Base-by-base conservation (phyloP, 2,113 vertebrate species). In the Romanogobio albipinnatus region DNA sequence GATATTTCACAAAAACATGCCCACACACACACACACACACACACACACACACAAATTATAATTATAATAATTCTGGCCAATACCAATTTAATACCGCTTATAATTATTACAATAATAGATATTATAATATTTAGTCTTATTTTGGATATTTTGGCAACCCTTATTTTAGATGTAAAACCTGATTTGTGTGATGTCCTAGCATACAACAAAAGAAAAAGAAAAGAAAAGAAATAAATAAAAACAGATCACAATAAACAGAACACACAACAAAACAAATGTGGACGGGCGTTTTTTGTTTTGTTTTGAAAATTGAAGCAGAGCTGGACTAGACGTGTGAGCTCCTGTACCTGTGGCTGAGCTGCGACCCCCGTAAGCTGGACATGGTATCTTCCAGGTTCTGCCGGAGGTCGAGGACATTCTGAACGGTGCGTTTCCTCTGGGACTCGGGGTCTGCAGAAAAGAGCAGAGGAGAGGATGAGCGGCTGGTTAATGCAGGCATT, bases 341-440 rank as follows among this genome's bases (percentile, higher is more conserved):
- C 8, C 47, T 73, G 93, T 85, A 99, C 98, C 97, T 99, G 94
- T 99, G 98, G 85, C 95, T 95, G 76, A 99, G 96, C 90, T 97
- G 97, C 58, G 97, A 97, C 62, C 97, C 98, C 85, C 96, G 94
- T 71, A 99, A 93, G 89, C 97, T 98, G 85, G 96, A 97, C 98
- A 99, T 99, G 87, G 98, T 99, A 87, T 99, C 98, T 88, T 99
- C 98, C 92, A 99, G 93, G 92, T 99, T 99, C 90, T 99, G 98
- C 62, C 98, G 96, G 61, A 99, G 96, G 91, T 99, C 98, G 90
- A 99, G 92, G 26, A 99, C 97, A 83, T 99, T 99, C 93, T 99
- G 97, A 70, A 99, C 97, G 0, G 98, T 98, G 82, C 97, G 95
- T 91, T 99, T 99, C 88, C 98, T 95, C 93, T 99, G 97, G 87